phyloP scores from a whole-genome alignment of 2,888 invertebrate genomes.

The Lasioglossum lativentre region DNA sequence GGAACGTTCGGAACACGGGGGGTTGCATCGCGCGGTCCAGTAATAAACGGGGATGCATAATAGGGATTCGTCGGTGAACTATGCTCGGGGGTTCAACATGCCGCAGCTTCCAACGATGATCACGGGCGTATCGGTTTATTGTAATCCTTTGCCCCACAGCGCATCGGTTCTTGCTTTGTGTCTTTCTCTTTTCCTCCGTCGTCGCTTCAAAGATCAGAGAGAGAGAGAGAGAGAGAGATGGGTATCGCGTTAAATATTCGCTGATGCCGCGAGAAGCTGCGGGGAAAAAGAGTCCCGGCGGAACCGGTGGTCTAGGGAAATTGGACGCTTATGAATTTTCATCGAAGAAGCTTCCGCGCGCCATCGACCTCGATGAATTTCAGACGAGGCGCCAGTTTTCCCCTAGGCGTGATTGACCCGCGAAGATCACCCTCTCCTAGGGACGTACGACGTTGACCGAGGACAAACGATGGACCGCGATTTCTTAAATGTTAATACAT shows the following conservation, averaged over 20 bases:
- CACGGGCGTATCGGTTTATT: constrained; percentile 67
- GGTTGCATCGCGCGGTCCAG: background rate
- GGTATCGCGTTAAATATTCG: constrained; percentile 55
- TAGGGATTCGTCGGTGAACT: constrained; percentile 52
- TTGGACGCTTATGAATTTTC: constrained; percentile 60
- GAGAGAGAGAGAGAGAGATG: background rate
- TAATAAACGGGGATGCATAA: constrained; percentile 44
- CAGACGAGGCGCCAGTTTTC: background rate
- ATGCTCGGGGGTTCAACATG: constrained; percentile 48
- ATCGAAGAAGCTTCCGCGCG: constrained; percentile 52
- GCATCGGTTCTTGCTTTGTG: constrained; percentile 29
- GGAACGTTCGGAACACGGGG: background rate
- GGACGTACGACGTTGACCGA: background rate
- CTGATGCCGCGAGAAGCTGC: constrained; percentile 3
- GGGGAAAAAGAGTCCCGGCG: background rate
- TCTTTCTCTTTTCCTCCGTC: constrained; percentile 20
- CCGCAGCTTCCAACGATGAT: constrained; percentile 57
- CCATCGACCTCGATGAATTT: background rate
- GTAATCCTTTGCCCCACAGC: constrained; percentile 65
- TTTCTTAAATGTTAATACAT: no score
- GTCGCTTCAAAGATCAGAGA: constrained; percentile 20
- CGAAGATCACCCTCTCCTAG: background rate
- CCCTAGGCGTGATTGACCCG: background rate
- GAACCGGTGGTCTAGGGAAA: background rate
- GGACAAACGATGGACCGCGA: background rate